Conservation (phyloP, 1,140 invertebrate species). For the Brachionus manjavacas region DNA sequence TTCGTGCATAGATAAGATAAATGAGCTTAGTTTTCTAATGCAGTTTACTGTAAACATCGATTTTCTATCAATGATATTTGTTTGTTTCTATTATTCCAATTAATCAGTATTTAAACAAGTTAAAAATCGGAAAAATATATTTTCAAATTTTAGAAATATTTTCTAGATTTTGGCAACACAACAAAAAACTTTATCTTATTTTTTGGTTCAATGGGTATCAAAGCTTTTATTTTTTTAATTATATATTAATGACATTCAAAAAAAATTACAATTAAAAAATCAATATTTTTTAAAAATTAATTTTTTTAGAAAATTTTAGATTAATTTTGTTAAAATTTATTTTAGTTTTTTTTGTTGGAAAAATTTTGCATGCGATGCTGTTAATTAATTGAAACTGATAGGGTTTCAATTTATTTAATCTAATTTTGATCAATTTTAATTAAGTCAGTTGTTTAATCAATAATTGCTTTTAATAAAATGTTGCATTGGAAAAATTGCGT, state of each 20-base stretch:
- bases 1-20: neutral
- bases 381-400: neutral
- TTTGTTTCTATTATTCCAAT: neutral
- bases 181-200: neutral
- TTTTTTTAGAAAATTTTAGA: neutral
- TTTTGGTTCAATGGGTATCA: neutral
- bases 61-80: neutral
- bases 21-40: neutral
- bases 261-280: neutral
- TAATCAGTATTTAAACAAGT: neutral
- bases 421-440: neutral
- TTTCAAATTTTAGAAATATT: neutral
- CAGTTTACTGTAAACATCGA: neutral
- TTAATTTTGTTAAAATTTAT: too few species aligned
- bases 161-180: neutral
- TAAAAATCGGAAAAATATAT: neutral
- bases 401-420: too few species aligned
- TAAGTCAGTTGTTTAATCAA: neutral
- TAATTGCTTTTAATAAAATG: neutral
- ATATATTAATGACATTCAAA: neutral
- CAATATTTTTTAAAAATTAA: neutral
- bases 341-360: too few species aligned
- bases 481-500: neutral
- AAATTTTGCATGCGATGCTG: neutral
- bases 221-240: neutral